A percentile compares a stretch with the other conserved stretches of the same genome.
Evolutionary conservation across 2,113 vertebrate species (phyloP).

Genomic region (Caretta caretta): DNA sequence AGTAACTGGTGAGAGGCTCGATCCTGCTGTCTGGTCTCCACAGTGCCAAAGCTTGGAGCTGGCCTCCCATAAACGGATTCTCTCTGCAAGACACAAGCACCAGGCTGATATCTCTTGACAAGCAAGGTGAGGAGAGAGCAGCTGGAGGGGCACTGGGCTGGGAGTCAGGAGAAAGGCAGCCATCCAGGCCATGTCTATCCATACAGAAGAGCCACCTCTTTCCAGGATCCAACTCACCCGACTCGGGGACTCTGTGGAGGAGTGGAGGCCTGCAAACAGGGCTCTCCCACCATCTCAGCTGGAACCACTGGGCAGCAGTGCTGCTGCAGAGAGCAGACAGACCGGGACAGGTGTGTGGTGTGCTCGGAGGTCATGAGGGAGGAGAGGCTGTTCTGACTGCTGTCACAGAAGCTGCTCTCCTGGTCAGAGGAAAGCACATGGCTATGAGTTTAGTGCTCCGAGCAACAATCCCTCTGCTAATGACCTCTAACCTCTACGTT

Average conservation of each 20-base stretch:
- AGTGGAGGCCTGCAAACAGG: neutral
- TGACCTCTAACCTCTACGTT: neutral
- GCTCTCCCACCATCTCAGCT: neutral
- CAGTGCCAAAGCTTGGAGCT: constrained; percentile 7
- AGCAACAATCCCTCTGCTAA: neutral
- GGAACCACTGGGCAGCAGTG: neutral
- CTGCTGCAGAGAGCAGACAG: neutral
- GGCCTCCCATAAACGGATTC: constrained; percentile 3
- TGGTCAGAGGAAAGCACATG: neutral
- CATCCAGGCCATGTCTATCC: neutral
- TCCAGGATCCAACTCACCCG: constrained; percentile 38
- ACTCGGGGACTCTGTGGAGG: neutral
- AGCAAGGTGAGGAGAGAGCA: neutral
- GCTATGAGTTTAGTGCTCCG: neutral
- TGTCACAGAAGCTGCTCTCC: constrained; percentile 48
- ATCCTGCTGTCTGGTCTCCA: neutral
- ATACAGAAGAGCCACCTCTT: neutral
- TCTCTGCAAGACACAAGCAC: neutral
- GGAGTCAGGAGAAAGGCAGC: neutral
- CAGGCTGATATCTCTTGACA: neutral
- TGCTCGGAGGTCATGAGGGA: constrained; percentile 7
- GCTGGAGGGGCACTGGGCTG: neutral
- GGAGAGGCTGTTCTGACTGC: constrained; percentile 39
- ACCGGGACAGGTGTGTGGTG: accelerated
- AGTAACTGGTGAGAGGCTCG: neutral